A percentile compares a stretch with the other conserved stretches of the same genome.
Conservation (phyloP, 2,113 vertebrate genomes). For the Halichoeres trimaculatus region DNA sequence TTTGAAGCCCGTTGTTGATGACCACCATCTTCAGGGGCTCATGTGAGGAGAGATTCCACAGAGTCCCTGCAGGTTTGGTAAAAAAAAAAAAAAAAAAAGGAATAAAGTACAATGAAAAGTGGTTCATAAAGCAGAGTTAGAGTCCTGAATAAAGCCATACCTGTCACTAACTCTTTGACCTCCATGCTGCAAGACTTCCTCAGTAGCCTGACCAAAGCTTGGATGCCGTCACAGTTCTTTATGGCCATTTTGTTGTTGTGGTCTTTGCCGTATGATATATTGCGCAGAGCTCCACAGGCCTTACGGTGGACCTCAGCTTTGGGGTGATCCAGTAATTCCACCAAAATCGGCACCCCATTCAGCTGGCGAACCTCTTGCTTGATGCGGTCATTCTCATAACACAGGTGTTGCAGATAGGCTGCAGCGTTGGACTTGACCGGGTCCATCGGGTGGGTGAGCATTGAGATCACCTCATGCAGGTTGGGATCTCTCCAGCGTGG, state of each 20-base stretch:
- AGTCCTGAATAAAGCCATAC: slow-evolving; percentile 72
- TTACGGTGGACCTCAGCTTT: slow-evolving; percentile 94
- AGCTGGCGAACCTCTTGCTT: slow-evolving; percentile 95
- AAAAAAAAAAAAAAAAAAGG: not conserved
- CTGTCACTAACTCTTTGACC: slow-evolving; percentile 95
- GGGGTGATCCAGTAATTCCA: slow-evolving; percentile 92
- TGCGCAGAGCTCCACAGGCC: slow-evolving; percentile 94
- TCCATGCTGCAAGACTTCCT: slow-evolving; percentile 92
- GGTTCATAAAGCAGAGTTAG: not conserved
- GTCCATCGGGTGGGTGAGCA: slow-evolving; percentile 96
- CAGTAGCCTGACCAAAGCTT: slow-evolving; percentile 91
- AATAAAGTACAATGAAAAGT: not conserved
- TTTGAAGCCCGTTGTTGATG: slow-evolving; percentile 95
- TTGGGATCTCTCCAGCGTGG: slow-evolving; percentile 96
- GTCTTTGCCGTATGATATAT: slow-evolving; percentile 95
- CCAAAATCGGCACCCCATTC: slow-evolving; percentile 91
- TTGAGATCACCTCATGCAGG: slow-evolving; percentile 93
- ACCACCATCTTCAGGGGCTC: slow-evolving; percentile 97
- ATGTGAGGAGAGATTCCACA: slow-evolving; percentile 97
- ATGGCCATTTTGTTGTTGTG: slow-evolving; percentile 96
- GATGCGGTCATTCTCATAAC: slow-evolving; percentile 94
- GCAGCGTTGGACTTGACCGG: slow-evolving; percentile 97
- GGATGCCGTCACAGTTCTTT: slow-evolving; percentile 94
- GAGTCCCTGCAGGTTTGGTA: slow-evolving; percentile 77
- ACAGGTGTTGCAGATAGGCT: slow-evolving; percentile 96